Percentiles rank a stretch among this genome's conserved stretches.
Conservation (phyloP, 2,113 vertebrate genomes). For the Callocephalon fimbriatum region DNA sequence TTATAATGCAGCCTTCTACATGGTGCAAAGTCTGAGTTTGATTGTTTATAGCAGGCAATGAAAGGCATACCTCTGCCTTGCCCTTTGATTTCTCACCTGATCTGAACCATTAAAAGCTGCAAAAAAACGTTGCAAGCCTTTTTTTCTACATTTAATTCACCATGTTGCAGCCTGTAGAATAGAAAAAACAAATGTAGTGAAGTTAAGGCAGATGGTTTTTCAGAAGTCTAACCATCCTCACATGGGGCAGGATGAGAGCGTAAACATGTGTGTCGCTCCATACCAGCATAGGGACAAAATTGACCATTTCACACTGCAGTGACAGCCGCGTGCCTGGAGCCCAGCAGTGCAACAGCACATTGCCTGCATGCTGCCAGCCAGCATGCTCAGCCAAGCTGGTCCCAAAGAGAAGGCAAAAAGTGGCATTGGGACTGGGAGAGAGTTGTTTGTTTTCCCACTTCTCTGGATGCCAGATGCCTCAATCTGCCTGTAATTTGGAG, state of each 20-base stretch:
- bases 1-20: conserved; percentile 28
- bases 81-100: conserved; percentile 18
- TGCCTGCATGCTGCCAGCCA: neutral
- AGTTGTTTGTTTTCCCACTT: conserved; percentile 38
- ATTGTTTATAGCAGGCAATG: conserved; percentile 53
- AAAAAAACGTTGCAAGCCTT: neutral
- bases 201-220: neutral
- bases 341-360: neutral
- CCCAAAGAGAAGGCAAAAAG: neutral
- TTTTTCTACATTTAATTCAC: neutral
- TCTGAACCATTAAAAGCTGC: neutral
- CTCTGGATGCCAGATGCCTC: neutral
- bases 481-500: conserved; percentile 30
- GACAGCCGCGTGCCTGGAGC: rapidly evolving
- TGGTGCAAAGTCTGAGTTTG: conserved; percentile 65
- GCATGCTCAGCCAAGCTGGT: neutral
- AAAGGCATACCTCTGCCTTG: conserved; percentile 45
- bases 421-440: neutral
- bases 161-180: neutral
- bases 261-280: neutral
- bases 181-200: neutral
- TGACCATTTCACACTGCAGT: rapidly evolving
- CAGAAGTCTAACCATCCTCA: neutral
- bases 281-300: neutral
- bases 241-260: neutral